Base-by-base conservation (phyloP, 1,140 invertebrate genomes). In the Drosophila takahashii region DNA sequence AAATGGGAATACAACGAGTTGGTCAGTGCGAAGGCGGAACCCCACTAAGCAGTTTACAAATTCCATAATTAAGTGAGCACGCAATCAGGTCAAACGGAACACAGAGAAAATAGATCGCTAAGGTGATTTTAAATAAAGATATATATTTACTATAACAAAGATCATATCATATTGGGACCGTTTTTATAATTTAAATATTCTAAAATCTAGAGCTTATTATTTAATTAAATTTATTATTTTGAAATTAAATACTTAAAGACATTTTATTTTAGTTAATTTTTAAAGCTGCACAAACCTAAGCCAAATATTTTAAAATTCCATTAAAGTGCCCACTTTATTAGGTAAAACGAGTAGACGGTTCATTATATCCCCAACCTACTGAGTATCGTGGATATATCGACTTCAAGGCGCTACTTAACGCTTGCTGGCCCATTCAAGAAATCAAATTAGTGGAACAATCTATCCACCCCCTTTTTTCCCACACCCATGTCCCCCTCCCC, bases 361-460 rank as follows among this genome's bases (percentile, higher is more conserved):
- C 41, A 22, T 44, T 44, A 44, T 18, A 44, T 18, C 16, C 41
- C 3, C 16, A 44, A 4, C 16, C 16, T 56, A 52, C 42, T 58
- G 70, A 60, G 79, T 86, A 64, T 69, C 22, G n/a, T n/a, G 62
- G 32, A 74, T 79, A 75, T 81, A 79, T 81, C 64, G 61, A 62
- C 53, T 61, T 61, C 58, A 39, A 59, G 71, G 53, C 69, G 74
- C 54, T 81, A 71, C 74, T 81, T 81, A 87, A 87, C 65, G 73
- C 73, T 73, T 57, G 61, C 64, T 22, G 42, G 48, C 34, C 80
- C 84, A 86, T 86, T 86, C 75, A 83, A 81, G 54, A 77, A 86
- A 86, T 86, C 83, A 86, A 86, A 86, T 86, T 86, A 86, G 83
- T 79, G 65, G 58, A 83, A 52, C 84, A 87, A 86, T 86, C 79